Conservation (phyloP, 1,140 invertebrate species). For the Telenomus remus region DNA sequence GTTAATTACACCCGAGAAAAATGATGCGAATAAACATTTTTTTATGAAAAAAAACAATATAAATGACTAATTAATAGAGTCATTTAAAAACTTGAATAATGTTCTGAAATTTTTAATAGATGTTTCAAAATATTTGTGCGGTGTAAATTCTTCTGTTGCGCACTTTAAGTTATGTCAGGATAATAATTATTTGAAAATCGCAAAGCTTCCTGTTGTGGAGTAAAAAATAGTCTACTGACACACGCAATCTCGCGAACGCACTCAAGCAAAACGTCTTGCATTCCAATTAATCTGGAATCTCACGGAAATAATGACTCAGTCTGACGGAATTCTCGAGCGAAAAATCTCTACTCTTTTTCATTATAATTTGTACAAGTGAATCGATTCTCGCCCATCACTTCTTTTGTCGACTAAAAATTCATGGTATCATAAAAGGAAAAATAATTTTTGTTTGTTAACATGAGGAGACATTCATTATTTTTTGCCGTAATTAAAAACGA, state of each 20-base stretch:
- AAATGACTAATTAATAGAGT: too few relatives aligned
- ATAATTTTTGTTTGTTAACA: too few relatives aligned
- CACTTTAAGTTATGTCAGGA: background rate
- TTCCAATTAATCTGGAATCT: slow-evolving; percentile 46
- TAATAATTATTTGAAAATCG: slow-evolving; percentile 20
- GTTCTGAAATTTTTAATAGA: too few relatives aligned
- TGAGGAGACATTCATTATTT: too few relatives aligned
- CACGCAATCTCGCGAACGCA: slow-evolving; percentile 22
- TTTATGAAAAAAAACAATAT: too few relatives aligned
- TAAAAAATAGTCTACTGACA: slow-evolving; percentile 18
- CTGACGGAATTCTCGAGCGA: slow-evolving; percentile 8
- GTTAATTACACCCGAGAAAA: too few relatives aligned
- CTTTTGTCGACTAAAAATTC: too few relatives aligned
- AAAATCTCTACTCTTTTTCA: slow-evolving; percentile 19
- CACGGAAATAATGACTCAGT: slow-evolving; percentile 38
- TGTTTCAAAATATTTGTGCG: background rate
- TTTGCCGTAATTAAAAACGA: too few relatives aligned
- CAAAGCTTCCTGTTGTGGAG: slow-evolving; percentile 9
- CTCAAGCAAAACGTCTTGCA: slow-evolving; percentile 30
- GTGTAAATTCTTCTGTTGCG: background rate
- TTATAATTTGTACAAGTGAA: slow-evolving; percentile 4
- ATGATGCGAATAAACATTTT: too few relatives aligned
- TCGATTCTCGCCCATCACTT: too few relatives aligned
- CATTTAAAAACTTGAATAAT: too few relatives aligned
- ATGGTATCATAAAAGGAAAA: too few relatives aligned